Percentiles rank a stretch among this genome's conserved stretches.
Evolutionary conservation across 2,888 invertebrate genomes (phyloP).

Genomic region (Zonitis immaculata): DNA sequence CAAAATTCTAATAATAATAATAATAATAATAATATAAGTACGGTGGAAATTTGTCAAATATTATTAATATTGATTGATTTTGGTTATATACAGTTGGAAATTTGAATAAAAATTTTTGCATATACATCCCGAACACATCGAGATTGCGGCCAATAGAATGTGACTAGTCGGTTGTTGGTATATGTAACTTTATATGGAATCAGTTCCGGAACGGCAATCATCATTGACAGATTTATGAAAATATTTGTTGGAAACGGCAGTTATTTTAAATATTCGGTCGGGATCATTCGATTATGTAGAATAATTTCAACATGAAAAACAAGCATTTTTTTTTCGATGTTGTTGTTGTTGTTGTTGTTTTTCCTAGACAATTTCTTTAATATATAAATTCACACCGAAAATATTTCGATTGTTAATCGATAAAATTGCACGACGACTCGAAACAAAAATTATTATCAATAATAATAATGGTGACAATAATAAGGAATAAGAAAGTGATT

Average conservation of each 20-base stretch:
- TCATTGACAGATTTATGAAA: slow-evolving; percentile 52
- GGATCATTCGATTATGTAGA: slow-evolving; percentile 50
- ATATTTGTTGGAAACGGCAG: slow-evolving; percentile 50
- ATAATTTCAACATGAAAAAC: slow-evolving; percentile 42
- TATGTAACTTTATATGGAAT: slow-evolving; percentile 33
- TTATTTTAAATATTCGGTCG: slow-evolving; percentile 50
- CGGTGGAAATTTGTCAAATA: too few relatives aligned
- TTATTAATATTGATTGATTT: background rate
- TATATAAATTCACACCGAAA: background rate
- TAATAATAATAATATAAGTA: too few relatives aligned
- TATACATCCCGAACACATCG: slow-evolving; percentile 1
- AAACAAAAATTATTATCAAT: background rate
- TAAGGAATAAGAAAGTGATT: background rate
- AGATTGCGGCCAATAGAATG: slow-evolving; percentile 6
- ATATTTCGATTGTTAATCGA: background rate
- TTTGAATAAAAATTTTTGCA: slow-evolving; percentile 13
- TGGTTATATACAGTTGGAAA: background rate
- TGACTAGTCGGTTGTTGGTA: slow-evolving; percentile 12
- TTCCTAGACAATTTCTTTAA: background rate
- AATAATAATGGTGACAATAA: too few relatives aligned
- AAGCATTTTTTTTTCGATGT: slow-evolving; percentile 25
- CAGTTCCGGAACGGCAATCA: slow-evolving; percentile 46
- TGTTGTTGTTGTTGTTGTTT: too few relatives aligned
- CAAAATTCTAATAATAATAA: too few relatives aligned
- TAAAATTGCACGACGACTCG: too few relatives aligned